Conservation (phyloP, 2,888 invertebrate species). For the Tenthredo distinguenda region DNA sequence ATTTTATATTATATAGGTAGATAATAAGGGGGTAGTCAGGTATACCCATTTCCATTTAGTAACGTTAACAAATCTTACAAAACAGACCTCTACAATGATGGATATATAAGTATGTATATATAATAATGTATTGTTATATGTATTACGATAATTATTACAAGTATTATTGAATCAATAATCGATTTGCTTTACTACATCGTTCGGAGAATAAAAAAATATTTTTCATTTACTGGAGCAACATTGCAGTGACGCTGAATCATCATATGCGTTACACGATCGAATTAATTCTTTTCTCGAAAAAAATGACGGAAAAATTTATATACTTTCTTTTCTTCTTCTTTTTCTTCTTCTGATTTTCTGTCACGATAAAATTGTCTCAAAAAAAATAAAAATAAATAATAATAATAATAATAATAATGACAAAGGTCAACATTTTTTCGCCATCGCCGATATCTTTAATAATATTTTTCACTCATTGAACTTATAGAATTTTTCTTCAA, state of each 20-base stretch:
- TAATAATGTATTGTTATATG: neutral
- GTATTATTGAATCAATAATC: conserved; percentile 58
- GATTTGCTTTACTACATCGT: conserved; percentile 44
- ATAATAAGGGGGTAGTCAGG: neutral
- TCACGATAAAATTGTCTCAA: neutral
- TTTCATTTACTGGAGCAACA: neutral
- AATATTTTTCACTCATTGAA: neutral
- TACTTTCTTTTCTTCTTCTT: neutral
- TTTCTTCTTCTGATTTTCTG: neutral
- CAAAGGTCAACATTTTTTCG: no score
- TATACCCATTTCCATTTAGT: conserved; percentile 1
- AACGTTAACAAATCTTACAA: conserved; percentile 34
- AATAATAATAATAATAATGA: no score
- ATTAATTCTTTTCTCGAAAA: neutral
- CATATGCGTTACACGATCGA: neutral
- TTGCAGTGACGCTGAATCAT: neutral
- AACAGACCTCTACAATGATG: conserved; percentile 14
- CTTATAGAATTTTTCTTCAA: neutral
- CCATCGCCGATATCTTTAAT: neutral
- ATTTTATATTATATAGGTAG: neutral
- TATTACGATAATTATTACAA: neutral
- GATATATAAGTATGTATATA: neutral
- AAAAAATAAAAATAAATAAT: no score
- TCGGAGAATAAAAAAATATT: conserved; percentile 33
- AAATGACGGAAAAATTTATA: neutral